Evolutionary conservation across 1,140 invertebrate genomes (phyloP).

Genomic region (Drosophila bocki): DNA sequence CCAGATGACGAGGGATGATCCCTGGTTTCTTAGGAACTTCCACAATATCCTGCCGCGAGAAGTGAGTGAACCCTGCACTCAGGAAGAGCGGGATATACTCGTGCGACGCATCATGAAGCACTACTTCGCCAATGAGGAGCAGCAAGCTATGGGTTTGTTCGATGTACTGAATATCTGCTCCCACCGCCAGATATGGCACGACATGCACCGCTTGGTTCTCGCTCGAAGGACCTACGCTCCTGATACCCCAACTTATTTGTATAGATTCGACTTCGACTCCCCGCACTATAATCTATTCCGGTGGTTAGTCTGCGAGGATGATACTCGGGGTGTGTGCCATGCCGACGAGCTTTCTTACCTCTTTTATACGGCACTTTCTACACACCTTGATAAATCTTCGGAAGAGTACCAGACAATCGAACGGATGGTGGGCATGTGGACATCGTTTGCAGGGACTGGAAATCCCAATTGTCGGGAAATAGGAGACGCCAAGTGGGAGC

Average conservation of each 20-base stretch:
- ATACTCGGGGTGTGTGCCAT: conserved; percentile 85
- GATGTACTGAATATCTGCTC: conserved; percentile 64
- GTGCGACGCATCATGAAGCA: conserved; percentile 42
- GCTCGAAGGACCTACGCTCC: conserved; percentile 66
- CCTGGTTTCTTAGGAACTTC: conserved; percentile 49
- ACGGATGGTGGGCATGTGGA: conserved; percentile 83
- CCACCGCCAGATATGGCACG: conserved; percentile 82
- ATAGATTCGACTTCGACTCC: conserved; percentile 84
- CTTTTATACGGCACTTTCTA: conserved; percentile 85
- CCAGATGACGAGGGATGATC: conserved; percentile 28
- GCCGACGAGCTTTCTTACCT: conserved; percentile 88
- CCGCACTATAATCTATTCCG: conserved; percentile 68
- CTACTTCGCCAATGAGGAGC: conserved; percentile 59
- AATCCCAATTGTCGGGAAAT: conserved; percentile 67
- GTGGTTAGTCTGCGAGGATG: conserved; percentile 67
- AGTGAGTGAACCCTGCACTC: conserved; percentile 49
- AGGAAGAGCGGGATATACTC: conserved; percentile 41
- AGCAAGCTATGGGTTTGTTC: conserved; percentile 48
- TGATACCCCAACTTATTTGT: conserved; percentile 78
- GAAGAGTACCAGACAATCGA: conserved; percentile 79
- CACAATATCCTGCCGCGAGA: conserved; percentile 56
- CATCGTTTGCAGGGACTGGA: conserved; percentile 82
- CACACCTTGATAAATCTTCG: conserved; percentile 53
- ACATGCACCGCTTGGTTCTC: conserved; percentile 73
- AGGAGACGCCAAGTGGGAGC: conserved; percentile 44